Conservation (phyloP, 2,888 invertebrate genomes). For the Athripsodes cinereus region DNA sequence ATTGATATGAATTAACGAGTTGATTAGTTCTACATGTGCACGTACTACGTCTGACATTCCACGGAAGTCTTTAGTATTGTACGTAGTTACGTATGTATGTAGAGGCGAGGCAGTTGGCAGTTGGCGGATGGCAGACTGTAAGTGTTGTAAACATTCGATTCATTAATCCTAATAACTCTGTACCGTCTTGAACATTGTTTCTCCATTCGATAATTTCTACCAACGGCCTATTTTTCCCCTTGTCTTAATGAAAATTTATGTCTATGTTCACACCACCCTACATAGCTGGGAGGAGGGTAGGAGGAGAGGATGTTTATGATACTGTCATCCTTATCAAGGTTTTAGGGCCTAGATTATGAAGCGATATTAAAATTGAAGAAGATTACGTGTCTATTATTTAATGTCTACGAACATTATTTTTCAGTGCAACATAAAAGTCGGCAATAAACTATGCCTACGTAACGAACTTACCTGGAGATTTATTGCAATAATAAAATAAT, state of each 20-base stretch:
- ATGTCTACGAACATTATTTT: too few species aligned
- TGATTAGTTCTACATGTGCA: too few species aligned
- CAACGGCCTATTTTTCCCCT: background rate
- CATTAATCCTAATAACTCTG: background rate
- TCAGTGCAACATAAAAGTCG: too few species aligned
- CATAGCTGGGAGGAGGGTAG: background rate
- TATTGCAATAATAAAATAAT: too few species aligned
- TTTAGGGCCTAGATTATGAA: background rate
- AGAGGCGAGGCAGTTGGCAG: too few species aligned
- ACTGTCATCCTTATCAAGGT: background rate
- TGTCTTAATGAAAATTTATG: slow-evolving; percentile 1
- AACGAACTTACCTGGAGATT: too few species aligned
- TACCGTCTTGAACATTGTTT: background rate
- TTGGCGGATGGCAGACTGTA: too few species aligned
- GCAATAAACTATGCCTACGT: too few species aligned
- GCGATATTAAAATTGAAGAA: background rate
- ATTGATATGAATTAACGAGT: too few species aligned
- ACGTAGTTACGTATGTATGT: too few species aligned
- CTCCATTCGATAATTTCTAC: slow-evolving; percentile 2
- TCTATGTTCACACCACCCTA: background rate
- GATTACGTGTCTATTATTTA: background rate
- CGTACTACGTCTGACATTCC: too few species aligned
- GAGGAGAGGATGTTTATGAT: background rate
- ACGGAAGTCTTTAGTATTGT: too few species aligned
- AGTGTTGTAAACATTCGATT: background rate